Evolutionary conservation across 2,113 vertebrate genomes (phyloP).

Genomic region (Gymnarchus niloticus): DNA sequence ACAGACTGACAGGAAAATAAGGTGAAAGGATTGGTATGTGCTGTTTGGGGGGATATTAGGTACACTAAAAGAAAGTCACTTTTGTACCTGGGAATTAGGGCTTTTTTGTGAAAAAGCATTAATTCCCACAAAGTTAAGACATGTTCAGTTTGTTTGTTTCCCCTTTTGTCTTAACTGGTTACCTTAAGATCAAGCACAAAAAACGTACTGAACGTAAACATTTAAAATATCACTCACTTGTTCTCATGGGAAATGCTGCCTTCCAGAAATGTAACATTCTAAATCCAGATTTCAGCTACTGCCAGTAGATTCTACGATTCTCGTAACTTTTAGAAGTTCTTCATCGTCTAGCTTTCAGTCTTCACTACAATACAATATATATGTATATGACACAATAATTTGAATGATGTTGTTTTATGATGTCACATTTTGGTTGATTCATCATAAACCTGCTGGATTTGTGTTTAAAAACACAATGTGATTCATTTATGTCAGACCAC

Average conservation of each 20-base stretch:
- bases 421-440: background rate
- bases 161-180: background rate
- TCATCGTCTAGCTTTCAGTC: background rate
- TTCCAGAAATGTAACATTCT: background rate
- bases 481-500: background rate
- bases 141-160: constrained; percentile 33
- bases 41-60: background rate
- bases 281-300: background rate
- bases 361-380: background rate
- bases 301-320: no score
- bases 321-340: background rate
- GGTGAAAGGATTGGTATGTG: background rate
- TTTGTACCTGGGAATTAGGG: constrained; percentile 33
- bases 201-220: background rate
- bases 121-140: no score
- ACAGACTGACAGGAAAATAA: background rate
- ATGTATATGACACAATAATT: no score
- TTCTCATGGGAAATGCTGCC: background rate
- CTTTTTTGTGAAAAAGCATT: constrained; percentile 33
- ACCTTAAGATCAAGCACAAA: background rate
- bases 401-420: background rate
- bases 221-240: no score
- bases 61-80: constrained; percentile 39
- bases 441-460: background rate
- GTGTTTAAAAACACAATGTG: background rate